phyloP scores from a whole-genome alignment of 2,113 vertebrate species.

The Numida meleagris region DNA sequence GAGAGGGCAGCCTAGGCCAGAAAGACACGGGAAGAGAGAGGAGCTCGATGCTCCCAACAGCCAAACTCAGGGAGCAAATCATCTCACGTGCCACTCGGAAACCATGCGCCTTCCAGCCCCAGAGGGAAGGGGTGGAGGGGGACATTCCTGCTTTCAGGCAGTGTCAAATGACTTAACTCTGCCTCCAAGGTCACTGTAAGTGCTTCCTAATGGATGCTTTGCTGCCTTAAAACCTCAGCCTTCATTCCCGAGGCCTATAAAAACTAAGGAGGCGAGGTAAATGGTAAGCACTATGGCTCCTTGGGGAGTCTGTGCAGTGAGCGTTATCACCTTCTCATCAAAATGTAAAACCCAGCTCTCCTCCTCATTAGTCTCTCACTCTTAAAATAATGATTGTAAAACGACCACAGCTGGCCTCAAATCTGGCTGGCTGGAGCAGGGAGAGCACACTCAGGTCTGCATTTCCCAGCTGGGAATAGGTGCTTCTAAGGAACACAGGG shows the following conservation, averaged over 20 bases:
- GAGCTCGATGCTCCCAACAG: not conserved
- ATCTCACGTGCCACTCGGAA: not conserved
- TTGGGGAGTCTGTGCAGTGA: not conserved
- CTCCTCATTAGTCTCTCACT: conserved; percentile 40
- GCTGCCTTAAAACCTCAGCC: not conserved
- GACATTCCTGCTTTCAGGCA: not conserved
- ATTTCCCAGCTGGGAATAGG: not conserved
- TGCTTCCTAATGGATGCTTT: not conserved
- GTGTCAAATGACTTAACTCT: not conserved
- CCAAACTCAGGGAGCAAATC: not conserved
- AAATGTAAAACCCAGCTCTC: conserved; percentile 27
- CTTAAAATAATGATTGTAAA: conserved; percentile 44
- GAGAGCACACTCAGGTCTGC: not conserved
- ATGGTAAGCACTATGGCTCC: not conserved
- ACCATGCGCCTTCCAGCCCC: not conserved
- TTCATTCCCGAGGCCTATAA: not conserved
- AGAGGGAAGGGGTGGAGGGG: too few species aligned
- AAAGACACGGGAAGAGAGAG: rapidly evolving
- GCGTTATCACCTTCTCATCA: conserved; percentile 37
- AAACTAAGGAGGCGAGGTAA: conserved; percentile 42
- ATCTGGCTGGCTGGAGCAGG: not conserved
- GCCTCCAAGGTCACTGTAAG: conserved; percentile 19
- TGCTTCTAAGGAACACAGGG: not conserved
- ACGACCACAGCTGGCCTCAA: not conserved
- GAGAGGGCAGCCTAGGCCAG: rapidly evolving